Base-by-base conservation (phyloP, 53 echinoderm and acorn worm species). In the Arbacia lixula region DNA sequence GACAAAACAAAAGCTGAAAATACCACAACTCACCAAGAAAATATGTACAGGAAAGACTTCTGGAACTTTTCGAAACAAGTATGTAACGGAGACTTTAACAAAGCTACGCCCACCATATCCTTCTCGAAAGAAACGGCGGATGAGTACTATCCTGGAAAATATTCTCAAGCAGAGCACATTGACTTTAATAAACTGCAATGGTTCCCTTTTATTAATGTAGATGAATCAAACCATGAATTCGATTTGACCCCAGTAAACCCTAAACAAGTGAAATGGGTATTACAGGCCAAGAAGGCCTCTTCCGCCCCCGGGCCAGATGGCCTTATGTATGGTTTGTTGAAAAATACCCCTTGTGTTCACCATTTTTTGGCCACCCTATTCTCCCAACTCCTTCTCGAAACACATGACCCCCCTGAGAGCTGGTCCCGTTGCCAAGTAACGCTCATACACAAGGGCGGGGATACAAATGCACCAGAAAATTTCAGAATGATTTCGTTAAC, bases 401-500 rank as follows among this genome's bases (percentile, higher is more conserved):
- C 28, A 5, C 19, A 76, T 76, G 55, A 56, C 38, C 62, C 72
- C 10, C 65, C 76, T 12, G 43, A 60, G 3, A 31, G 25, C 6
- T 86, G 86, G 86, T 86, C 86, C 35, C 17, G 46, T 17, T 86
- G 66, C 31, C 39, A 52, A 3, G 77, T 86, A 5, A 26, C 54
- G 6, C 60, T 86, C 1, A 86, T 86, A 14, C 77, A 86, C 53
- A 86, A 86, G 66, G 16, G 51, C 3, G 66, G 86, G 3, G 76
- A 76, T 28, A 53, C 86, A 14, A 9, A 14, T 12, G n/a, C 36
- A 66, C 86, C 86, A 11, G 72, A 42, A 42, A 85, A 85, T 41
- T 85, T 85, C 49, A 27, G 72, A 42, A 86, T 86, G 67, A 76
- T 86, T 5, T 50, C 77, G 6, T 32, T 86, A 25, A 86, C 77